Conservation (phyloP, 2,797 vertebrate genomes). For the Chelon auratus region DNA sequence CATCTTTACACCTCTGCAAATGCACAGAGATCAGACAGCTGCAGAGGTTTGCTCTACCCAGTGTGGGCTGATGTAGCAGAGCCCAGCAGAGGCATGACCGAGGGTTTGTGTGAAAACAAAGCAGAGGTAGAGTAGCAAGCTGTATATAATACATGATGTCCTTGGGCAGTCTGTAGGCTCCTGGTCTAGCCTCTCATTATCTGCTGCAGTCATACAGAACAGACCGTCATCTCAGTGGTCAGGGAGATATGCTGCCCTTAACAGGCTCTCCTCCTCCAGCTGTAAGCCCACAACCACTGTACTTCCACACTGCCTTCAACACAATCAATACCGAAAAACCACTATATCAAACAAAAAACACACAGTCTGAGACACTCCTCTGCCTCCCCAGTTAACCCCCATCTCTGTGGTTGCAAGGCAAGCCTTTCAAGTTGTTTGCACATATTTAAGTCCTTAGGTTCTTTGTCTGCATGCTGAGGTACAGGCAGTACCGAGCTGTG, state of each 20-base stretch:
- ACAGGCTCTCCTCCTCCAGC: conserved; percentile 82
- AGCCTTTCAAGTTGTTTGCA: conserved; percentile 82
- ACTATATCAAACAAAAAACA: conserved; percentile 82
- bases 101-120: conserved; percentile 80
- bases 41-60: conserved; percentile 71
- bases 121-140: conserved; percentile 74
- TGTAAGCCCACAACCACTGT: conserved; percentile 79
- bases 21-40: conserved; percentile 79
- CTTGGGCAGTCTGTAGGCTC: conserved; percentile 84
- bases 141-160: conserved; percentile 83
- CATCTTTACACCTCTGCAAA: conserved; percentile 76
- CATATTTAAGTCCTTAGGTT: conserved; percentile 82
- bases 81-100: conserved; percentile 73
- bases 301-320: conserved; percentile 78
- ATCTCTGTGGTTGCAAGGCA: conserved; percentile 82
- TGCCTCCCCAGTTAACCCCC: conserved; percentile 82
- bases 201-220: conserved; percentile 76
- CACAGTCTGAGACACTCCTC: conserved; percentile 77
- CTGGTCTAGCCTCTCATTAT: conserved; percentile 84
- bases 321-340: conserved; percentile 81
- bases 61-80: conserved; percentile 77
- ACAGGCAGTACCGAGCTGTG: conserved; percentile 72
- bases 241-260: conserved; percentile 79
- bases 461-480: conserved; percentile 79
- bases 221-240: conserved; percentile 80